phyloP scores from a whole-genome alignment of 1,140 invertebrate species.

The Habropoda laboriosa region DNA sequence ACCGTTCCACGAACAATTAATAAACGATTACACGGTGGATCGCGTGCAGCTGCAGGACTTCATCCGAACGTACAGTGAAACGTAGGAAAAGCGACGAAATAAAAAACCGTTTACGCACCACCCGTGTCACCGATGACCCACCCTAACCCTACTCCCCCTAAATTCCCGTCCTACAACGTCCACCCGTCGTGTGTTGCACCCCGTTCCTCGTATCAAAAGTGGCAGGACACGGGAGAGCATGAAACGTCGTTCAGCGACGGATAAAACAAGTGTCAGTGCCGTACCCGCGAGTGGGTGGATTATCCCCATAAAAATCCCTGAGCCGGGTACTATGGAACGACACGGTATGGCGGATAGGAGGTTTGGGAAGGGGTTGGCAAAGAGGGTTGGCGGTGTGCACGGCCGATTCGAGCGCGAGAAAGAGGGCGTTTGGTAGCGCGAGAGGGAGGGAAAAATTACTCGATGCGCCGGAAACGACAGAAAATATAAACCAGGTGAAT shows the following conservation, averaged over 20 bases:
- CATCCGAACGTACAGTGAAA: neutral
- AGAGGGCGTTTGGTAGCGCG: neutral
- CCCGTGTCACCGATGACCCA: conserved; percentile 24
- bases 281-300: conserved; percentile 47
- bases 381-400: no score
- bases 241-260: conserved; percentile 47
- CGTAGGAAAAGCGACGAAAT: conserved; percentile 48
- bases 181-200: neutral
- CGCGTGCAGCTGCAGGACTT: conserved; percentile 18
- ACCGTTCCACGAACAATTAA: conserved; percentile 43
- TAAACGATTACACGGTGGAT: conserved; percentile 42
- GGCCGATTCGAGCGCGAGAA: no score
- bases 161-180: no score
- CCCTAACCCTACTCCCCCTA: neutral
- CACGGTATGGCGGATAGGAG: neutral
- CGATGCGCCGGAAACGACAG: conserved; percentile 66
- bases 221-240: conserved; percentile 41
- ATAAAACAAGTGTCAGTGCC: conserved; percentile 60
- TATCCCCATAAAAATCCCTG: conserved; percentile 61
- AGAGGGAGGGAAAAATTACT: conserved; percentile 56
- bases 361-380: neutral
- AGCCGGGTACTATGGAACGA: conserved; percentile 24
- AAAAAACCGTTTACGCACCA: conserved; percentile 61
- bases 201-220: conserved; percentile 16
- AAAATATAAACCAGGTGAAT: conserved; percentile 69